These are phyloP conservation scores for Sebastes cheni DNA, from an alignment of 2,797 vertebrate genomes.

Conservation along the genomic window DNA sequence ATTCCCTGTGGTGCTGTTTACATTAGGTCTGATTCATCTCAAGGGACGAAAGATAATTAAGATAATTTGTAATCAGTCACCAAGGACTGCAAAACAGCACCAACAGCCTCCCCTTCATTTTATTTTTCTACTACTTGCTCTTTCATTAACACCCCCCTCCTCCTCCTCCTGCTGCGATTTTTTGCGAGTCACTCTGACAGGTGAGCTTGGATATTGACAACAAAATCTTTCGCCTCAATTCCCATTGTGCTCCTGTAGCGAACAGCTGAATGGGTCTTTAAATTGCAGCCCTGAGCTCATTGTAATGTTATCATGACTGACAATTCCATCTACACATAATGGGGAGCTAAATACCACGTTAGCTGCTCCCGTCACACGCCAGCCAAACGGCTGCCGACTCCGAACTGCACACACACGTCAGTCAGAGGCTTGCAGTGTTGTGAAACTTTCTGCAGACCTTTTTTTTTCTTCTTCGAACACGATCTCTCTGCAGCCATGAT, in stretches of 20 bases:
- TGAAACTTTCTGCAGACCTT: not conserved
- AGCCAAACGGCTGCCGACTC: not conserved
- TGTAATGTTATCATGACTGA: conserved; percentile 15
- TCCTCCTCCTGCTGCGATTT: not conserved
- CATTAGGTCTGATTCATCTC: conserved; percentile 23
- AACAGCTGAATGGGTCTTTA: not conserved
- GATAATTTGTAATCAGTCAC: conserved; percentile 52
- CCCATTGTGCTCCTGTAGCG: not conserved
- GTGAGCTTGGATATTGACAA: not conserved
- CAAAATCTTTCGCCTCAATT: conserved; percentile 1
- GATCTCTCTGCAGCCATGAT: not conserved
- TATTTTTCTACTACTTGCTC: not conserved
- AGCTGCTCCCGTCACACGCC: not conserved
- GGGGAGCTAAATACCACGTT: conserved; percentile 1
- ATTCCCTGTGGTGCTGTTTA: conserved; percentile 32
- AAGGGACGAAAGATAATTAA: conserved; percentile 44
- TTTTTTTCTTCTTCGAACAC: no score
- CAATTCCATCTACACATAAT: not conserved
- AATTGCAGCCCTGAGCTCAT: conserved; percentile 2
- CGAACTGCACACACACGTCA: not conserved
- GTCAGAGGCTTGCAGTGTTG: not conserved
- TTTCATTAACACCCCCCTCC: not conserved
- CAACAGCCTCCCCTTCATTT: not conserved
- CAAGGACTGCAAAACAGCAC: not conserved
- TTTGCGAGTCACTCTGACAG: conserved; percentile 5